These are phyloP conservation scores for Pseudopodoces humilis DNA, from an alignment of 2,113 vertebrate species.

Conservation along the genomic window DNA sequence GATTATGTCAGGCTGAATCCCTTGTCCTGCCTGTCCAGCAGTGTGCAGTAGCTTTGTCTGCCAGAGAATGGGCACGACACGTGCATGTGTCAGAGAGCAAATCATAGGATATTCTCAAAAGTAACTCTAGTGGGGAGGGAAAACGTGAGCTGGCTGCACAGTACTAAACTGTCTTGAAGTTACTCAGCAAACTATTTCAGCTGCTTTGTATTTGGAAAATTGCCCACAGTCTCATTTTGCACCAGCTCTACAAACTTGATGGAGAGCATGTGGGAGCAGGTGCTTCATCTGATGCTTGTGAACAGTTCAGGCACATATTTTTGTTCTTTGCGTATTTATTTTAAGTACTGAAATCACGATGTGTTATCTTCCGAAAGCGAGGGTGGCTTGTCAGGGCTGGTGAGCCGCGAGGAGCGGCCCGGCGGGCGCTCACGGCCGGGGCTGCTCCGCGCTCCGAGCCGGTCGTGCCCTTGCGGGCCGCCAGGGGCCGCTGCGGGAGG, in stretches of 20 bases:
- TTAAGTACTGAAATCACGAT: background rate
- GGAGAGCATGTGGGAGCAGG: too few species aligned
- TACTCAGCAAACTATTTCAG: background rate
- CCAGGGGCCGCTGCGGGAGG: background rate
- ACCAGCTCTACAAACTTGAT: background rate
- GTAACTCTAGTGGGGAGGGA: background rate
- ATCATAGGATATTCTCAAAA: background rate
- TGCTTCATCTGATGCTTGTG: too few species aligned
- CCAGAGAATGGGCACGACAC: fast-evolving
- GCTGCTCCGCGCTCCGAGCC: fast-evolving
- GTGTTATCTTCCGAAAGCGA: background rate
- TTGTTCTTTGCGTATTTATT: background rate
- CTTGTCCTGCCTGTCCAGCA: background rate
- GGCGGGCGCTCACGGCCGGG: fast-evolving
- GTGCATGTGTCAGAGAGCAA: background rate
- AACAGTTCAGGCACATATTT: background rate
- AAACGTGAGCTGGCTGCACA: background rate
- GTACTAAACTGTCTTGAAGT: too few species aligned
- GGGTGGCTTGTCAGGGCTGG: fast-evolving
- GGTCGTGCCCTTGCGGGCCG: background rate
- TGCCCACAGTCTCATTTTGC: background rate
- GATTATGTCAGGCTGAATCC: background rate
- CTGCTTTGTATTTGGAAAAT: background rate
- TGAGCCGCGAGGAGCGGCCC: fast-evolving
- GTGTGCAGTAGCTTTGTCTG: background rate